Evolutionary conservation across 2,888 invertebrate species (phyloP).

Genomic region (Alloplasta piceator): DNA sequence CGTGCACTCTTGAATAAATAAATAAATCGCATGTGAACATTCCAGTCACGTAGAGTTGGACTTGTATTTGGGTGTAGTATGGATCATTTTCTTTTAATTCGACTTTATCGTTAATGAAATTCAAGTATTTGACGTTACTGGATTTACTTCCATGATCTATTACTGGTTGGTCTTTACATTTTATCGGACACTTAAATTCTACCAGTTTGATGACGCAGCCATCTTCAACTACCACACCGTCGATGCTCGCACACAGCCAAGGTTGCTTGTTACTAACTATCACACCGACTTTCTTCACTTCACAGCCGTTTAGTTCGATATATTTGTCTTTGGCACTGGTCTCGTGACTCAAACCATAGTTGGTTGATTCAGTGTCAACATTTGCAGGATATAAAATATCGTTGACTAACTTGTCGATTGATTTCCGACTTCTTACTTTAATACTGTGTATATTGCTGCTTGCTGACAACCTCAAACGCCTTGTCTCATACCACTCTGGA

Average conservation of each 20-base stretch:
- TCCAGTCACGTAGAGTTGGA: constrained; percentile 57
- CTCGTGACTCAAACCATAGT: constrained; percentile 51
- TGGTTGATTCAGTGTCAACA: constrained; percentile 36
- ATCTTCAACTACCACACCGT: constrained; percentile 57
- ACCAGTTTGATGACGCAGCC: constrained; percentile 31
- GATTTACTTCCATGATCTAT: constrained; percentile 22
- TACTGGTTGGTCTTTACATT: constrained; percentile 48
- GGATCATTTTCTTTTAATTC: constrained; percentile 31
- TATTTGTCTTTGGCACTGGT: constrained; percentile 43
- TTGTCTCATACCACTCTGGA: constrained; percentile 55
- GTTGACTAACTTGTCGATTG: constrained; percentile 32
- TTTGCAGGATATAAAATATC: constrained; percentile 53
- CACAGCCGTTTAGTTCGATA: constrained; percentile 27
- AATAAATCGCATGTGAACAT: constrained; percentile 55
- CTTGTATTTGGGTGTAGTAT: constrained; percentile 58
- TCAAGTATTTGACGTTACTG: constrained; percentile 49
- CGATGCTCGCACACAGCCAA: constrained; percentile 61
- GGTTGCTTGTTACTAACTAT: constrained; percentile 51
- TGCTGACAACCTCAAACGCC: constrained; percentile 59
- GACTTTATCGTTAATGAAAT: constrained; percentile 8
- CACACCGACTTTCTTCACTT: constrained; percentile 51
- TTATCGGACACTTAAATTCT: constrained; percentile 56
- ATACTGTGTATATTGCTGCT: constrained; percentile 60
- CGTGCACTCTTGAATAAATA: constrained; percentile 49
- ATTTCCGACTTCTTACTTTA: constrained; percentile 49